phyloP scores from a whole-genome alignment of 2,888 invertebrate genomes.

The Acrobasis repandana region DNA sequence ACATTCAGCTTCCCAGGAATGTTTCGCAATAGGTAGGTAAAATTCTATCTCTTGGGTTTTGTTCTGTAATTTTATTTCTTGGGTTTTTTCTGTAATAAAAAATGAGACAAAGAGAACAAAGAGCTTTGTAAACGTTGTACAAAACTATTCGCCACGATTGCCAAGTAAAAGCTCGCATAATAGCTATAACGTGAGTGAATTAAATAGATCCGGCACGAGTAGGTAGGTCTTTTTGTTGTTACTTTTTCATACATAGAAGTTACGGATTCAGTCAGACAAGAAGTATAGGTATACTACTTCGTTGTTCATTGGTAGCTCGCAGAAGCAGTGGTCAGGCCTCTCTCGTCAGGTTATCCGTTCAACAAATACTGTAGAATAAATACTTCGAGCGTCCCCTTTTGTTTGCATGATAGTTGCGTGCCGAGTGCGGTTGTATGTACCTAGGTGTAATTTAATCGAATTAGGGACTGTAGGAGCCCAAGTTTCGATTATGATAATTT shows the following conservation, averaged over 20 bases:
- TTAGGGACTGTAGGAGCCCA: not conserved
- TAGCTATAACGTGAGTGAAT: not conserved
- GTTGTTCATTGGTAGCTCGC: not conserved
- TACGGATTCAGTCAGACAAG: no score
- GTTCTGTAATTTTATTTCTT: not conserved
- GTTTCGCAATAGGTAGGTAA: constrained; percentile 63
- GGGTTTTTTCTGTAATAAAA: no score
- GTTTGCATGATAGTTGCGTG: constrained; percentile 50
- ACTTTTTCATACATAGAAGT: no score
- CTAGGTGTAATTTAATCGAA: constrained; percentile 7
- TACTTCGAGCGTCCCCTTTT: constrained; percentile 46
- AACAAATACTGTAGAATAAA: constrained; percentile 56
- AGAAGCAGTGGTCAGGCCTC: constrained; percentile 4
- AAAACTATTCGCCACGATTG: not conserved
- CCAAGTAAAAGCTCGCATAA: constrained; percentile 1
- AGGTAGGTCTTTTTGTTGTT: no score
- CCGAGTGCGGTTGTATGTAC: constrained; percentile 39
- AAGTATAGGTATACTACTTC: not conserved
- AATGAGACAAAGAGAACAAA: constrained; percentile 1
- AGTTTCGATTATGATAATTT: not conserved
- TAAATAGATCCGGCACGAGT: no score
- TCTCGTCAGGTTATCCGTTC: constrained; percentile 40
- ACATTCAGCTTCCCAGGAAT: constrained; percentile 59
- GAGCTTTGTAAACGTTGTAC: not conserved
- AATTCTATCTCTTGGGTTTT: constrained; percentile 59